Conservation (phyloP, 2,888 invertebrate genomes). For the Heteromyza rotundicornis region DNA sequence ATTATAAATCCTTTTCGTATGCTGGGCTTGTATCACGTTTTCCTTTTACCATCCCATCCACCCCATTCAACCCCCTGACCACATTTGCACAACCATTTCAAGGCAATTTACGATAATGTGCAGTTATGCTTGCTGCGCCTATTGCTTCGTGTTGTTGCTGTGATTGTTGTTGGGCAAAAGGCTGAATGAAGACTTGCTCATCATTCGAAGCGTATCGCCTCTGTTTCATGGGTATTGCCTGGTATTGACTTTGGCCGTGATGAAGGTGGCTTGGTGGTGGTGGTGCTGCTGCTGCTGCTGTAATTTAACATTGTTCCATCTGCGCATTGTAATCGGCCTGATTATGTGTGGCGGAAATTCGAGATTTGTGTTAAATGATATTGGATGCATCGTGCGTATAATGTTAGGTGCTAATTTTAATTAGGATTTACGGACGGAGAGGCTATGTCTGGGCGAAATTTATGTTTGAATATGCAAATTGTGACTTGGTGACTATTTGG, state of each 20-base stretch:
- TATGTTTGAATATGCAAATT: background rate
- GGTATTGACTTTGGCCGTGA: background rate
- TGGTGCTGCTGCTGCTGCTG: background rate
- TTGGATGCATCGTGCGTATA: background rate
- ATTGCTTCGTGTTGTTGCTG: background rate
- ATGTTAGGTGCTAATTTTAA: background rate
- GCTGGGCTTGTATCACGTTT: conserved; percentile 51
- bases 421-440: background rate
- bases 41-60: conserved; percentile 30
- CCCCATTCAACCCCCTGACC: conserved; percentile 22
- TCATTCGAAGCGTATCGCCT: background rate
- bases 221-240: no score
- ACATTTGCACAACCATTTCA: no score
- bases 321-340: background rate
- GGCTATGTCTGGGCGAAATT: background rate
- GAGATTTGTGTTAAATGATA: conserved; percentile 2
- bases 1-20: conserved; percentile 51
- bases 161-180: background rate
- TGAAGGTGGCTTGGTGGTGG: background rate
- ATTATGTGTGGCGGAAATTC: background rate
- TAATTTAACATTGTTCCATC: background rate
- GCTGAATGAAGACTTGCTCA: background rate
- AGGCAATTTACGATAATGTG: conserved; percentile 47
- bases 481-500: background rate
- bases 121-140: background rate